phyloP scores from a whole-genome alignment of 2,113 vertebrate genomes.

The Vidua chalybeata region DNA sequence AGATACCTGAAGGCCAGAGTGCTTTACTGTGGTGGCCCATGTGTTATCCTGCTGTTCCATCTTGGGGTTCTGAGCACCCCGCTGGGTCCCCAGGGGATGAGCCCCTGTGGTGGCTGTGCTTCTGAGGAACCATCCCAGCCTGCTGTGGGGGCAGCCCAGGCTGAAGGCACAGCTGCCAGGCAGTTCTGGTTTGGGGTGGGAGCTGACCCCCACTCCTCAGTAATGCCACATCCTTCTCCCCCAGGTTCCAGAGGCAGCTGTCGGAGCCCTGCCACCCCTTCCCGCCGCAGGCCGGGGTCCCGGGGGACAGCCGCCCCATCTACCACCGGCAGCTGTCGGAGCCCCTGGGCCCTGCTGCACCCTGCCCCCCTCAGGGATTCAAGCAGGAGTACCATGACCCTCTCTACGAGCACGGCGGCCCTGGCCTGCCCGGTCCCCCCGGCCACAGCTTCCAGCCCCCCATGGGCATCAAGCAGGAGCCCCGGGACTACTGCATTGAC shows the following conservation, averaged over 20 bases:
- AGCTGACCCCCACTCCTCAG: rapidly evolving
- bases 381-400: constrained; percentile 93
- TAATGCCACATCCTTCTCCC: rapidly evolving
- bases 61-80: rapidly evolving
- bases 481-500: constrained; percentile 93
- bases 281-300: constrained; percentile 77
- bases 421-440: constrained; percentile 74
- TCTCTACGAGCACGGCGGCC: constrained; percentile 86
- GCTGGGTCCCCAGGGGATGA: rapidly evolving
- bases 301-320: constrained; percentile 81
- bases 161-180: not conserved
- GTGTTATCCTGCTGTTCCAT: not conserved
- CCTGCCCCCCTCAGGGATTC: constrained; percentile 86
- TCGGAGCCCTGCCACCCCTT: constrained; percentile 89
- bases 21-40: rapidly evolving
- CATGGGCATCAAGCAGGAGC: constrained; percentile 95
- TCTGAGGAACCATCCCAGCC: not conserved
- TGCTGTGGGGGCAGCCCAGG: not conserved
- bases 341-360: constrained; percentile 80
- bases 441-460: constrained; percentile 83
- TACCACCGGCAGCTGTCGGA: constrained; percentile 96
- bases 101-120: not conserved
- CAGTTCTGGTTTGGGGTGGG: not conserved
- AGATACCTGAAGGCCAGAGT: not conserved
- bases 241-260: constrained; percentile 94